Conservation (phyloP, 2,888 invertebrate genomes). For the Drosophila recens region DNA sequence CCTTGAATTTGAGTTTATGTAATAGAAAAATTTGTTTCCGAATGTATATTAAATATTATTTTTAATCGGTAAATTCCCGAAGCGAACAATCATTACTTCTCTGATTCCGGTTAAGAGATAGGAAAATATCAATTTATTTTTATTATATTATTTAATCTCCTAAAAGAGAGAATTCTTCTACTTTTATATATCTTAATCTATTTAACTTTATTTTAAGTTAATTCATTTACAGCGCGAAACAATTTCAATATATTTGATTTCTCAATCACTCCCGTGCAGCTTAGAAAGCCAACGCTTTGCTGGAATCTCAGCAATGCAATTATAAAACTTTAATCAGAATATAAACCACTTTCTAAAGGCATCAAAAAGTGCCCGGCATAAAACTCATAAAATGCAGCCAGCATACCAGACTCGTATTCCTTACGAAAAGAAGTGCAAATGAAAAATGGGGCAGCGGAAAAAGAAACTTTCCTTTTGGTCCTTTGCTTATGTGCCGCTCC, state of each 20-base stretch:
- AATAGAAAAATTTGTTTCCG: neutral
- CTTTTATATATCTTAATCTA: neutral
- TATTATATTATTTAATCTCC: no score
- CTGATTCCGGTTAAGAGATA: no score
- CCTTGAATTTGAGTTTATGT: neutral
- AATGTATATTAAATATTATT: no score
- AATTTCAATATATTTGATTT: neutral
- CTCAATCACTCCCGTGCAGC: neutral
- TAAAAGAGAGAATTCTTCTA: no score
- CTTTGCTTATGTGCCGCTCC: slow-evolving; percentile 25
- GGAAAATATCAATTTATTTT: no score
- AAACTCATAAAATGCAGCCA: slow-evolving; percentile 48
- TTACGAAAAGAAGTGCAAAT: neutral
- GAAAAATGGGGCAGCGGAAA: slow-evolving; percentile 54
- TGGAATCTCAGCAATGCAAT: slow-evolving; percentile 36
- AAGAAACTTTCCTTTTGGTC: slow-evolving; percentile 41
- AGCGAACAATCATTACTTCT: no score
- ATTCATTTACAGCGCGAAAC: neutral
- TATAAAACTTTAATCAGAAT: slow-evolving; percentile 51
- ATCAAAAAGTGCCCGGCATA: slow-evolving; percentile 21
- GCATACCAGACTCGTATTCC: slow-evolving; percentile 7
- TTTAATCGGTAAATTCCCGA: no score
- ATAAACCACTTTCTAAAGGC: slow-evolving; percentile 42
- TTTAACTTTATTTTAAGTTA: neutral
- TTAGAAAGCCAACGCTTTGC: neutral